These are phyloP conservation scores for rabbit (Oryctolagus cuniculus) DNA, from an alignment of 2,113 vertebrate genomes.

Conservation along the genomic window mOryCun1.1 NC_091446.1:80598001-80598500, in stretches of 20 bases:
- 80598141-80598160: not conserved
- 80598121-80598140: not conserved
- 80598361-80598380: not conserved
- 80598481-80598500: too few relatives aligned
- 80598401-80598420: not conserved
- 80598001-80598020: slow-evolving; percentile 11
- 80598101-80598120: not conserved
- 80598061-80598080: not conserved
- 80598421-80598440: too few relatives aligned
- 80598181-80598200: not conserved
- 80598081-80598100: not conserved
- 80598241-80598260: not conserved
- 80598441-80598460: too few relatives aligned
- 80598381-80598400: not conserved
- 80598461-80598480: too few relatives aligned
- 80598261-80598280: not conserved
- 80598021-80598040: slow-evolving; percentile 13
- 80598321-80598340: not conserved
- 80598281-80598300: not conserved
- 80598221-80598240: not conserved
- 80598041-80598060: not conserved
- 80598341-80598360: not conserved
- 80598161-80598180: not conserved
- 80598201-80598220: not conserved
- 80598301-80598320: not conserved